Evolutionary conservation across 2,797 vertebrate genomes (phyloP).

Genomic region (Pitangus sulphuratus): DNA sequence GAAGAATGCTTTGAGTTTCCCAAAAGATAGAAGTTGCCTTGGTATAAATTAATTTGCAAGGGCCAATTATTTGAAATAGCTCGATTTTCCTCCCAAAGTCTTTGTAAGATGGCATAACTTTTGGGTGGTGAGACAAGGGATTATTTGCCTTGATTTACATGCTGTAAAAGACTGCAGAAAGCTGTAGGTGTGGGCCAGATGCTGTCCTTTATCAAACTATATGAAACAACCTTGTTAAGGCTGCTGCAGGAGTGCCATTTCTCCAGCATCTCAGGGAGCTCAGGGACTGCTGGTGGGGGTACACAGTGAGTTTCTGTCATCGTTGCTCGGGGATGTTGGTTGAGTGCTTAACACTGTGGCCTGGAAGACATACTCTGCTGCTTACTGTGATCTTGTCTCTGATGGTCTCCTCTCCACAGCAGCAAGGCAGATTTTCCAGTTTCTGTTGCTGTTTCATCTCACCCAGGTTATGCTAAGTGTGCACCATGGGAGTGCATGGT

Average conservation of each 20-base stretch:
- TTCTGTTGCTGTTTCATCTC: not conserved
- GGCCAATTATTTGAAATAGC: not conserved
- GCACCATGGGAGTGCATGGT: not conserved
- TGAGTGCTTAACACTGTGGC: rapidly evolving
- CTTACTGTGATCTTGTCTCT: not conserved
- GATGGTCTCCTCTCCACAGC: not conserved
- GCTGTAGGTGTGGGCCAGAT: not conserved
- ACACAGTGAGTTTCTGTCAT: not conserved
- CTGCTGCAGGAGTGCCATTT: not conserved
- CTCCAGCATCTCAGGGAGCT: not conserved
- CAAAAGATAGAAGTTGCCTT: not conserved
- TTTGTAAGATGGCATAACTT: not conserved
- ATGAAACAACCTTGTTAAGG: not conserved
- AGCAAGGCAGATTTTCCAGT: not conserved
- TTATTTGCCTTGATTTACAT: not conserved
- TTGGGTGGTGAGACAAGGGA: not conserved
- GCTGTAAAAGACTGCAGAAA: not conserved
- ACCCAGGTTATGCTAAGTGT: not conserved
- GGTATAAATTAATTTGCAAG: not conserved
- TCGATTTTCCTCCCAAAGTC: not conserved
- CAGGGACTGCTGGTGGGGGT: not conserved
- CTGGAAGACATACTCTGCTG: not conserved
- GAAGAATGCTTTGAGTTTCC: not conserved
- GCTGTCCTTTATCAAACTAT: not conserved
- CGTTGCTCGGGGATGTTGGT: not conserved